Base-by-base conservation (phyloP, 2,888 invertebrate genomes). In the Suillia variegata region DNA sequence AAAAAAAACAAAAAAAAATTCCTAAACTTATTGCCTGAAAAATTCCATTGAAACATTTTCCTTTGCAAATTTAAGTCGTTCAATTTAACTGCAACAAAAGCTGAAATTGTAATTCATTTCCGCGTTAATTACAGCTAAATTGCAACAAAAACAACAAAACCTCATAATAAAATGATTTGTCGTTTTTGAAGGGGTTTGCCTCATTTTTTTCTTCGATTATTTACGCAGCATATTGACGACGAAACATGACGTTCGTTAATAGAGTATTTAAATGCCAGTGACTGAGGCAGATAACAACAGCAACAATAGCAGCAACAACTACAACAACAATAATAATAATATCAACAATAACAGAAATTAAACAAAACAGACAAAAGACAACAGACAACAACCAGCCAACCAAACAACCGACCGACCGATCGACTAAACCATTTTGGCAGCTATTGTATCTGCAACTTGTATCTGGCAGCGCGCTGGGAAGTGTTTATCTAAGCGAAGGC, bases 401-500 rank as follows among this genome's bases (percentile, higher is more conserved):
- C 26, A 10, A 26, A 10, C 10, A 5, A 26, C 6, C 10, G 26
- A 10, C 26, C 10, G 6, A 26, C 6, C 10, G 26, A 10, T 10
- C 10, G 10, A 10, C 26, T 26, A 26, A 26, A 26, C 26, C 26
- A 26, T 26, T 26, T 26, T 26, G 26, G 26, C 26, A 26, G 26
- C 5, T 26, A 26, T 26, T 26, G 6, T 26, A 26, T 26, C 10
- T 26, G 26, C 10, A 26, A 26, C 26, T 38, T 38, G 38, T 38
- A 38, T 38, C 38, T 10, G 31, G 31, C 31, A 31, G 31, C 31
- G 6, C 12, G 38, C 20, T 45, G 45, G 20, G 8, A 18, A 17
- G 45, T 45, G 45, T 45, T 45, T 45, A 45, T 45, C 45, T 45
- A 45, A 45, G 45, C 45, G 45, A 17, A 45, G n/a, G n/a, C n/a